Conservation (phyloP, 2,888 invertebrate species). For the Ptychoptera albimana region DNA sequence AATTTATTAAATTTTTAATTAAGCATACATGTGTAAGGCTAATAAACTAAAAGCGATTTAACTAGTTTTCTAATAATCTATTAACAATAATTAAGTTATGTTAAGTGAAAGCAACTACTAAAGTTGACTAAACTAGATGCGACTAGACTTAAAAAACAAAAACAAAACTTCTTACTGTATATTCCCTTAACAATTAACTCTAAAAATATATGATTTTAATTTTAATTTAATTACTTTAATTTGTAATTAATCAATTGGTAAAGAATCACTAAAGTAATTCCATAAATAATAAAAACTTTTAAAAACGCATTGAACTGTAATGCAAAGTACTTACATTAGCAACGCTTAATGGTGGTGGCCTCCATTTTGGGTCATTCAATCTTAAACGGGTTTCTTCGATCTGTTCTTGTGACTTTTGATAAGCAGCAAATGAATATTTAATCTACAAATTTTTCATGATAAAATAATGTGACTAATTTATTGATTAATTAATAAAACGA, state of each 20-base stretch:
- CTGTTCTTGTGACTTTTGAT: conserved; percentile 42
- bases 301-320: too few relatives aligned
- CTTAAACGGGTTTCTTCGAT: conserved; percentile 38
- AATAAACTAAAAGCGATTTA: too few relatives aligned
- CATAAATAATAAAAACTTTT: too few relatives aligned
- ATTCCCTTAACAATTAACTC: neutral
- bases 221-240: neutral
- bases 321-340: conserved; percentile 44
- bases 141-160: neutral
- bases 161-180: neutral
- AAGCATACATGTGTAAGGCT: neutral
- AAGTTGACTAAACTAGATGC: too few relatives aligned
- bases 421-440: conserved; percentile 49
- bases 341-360: conserved; percentile 44
- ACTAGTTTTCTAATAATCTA: too few relatives aligned
- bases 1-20: neutral
- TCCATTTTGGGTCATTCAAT: conserved; percentile 42
- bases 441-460: conserved; percentile 32
- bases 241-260: too few relatives aligned
- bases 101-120: too few relatives aligned
- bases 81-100: too few relatives aligned
- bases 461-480: neutral
- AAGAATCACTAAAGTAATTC: too few relatives aligned
- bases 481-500: conserved; percentile 9
- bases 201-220: neutral